A percentile compares a stretch with the other conserved stretches of the same genome.
These are phyloP conservation scores for Pavo muticus DNA, from an alignment of 2,113 vertebrate species.

Conservation along the genomic window DNA sequence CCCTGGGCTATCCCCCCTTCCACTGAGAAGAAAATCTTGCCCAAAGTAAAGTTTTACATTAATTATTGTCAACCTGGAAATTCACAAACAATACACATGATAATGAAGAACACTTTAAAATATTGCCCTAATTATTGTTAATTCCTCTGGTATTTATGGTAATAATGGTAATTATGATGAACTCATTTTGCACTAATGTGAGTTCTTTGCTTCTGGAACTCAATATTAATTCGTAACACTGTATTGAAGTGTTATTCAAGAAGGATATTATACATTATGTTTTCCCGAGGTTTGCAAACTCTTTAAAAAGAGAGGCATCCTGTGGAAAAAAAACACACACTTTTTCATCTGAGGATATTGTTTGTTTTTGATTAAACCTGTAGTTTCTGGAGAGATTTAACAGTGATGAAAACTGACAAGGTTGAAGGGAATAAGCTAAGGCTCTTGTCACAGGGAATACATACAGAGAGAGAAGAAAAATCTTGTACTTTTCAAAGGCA, in stretches of 20 bases:
- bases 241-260: background rate
- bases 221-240: background rate
- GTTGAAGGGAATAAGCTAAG: slow-evolving; percentile 41
- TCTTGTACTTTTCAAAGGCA: slow-evolving; percentile 17
- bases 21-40: background rate
- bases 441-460: background rate
- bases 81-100: slow-evolving; percentile 41
- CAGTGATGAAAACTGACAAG: slow-evolving; percentile 51
- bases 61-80: slow-evolving; percentile 14
- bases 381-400: slow-evolving; percentile 42
- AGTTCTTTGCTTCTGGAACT: slow-evolving; percentile 3
- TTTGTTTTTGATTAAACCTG: background rate
- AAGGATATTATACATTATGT: background rate
- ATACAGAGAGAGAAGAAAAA: background rate
- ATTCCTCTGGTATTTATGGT: slow-evolving; percentile 61
- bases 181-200: slow-evolving; percentile 35
- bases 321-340: background rate
- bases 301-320: background rate
- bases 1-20: background rate
- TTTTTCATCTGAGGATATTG: background rate
- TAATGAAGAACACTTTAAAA: slow-evolving; percentile 29
- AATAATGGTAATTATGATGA: slow-evolving; percentile 58
- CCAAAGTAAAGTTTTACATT: background rate
- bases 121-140: slow-evolving; percentile 37
- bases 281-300: slow-evolving; percentile 12